These are phyloP conservation scores for Dromococcyx pavoninus DNA, from an alignment of 2,797 vertebrate genomes.

Conservation along the genomic window DNA sequence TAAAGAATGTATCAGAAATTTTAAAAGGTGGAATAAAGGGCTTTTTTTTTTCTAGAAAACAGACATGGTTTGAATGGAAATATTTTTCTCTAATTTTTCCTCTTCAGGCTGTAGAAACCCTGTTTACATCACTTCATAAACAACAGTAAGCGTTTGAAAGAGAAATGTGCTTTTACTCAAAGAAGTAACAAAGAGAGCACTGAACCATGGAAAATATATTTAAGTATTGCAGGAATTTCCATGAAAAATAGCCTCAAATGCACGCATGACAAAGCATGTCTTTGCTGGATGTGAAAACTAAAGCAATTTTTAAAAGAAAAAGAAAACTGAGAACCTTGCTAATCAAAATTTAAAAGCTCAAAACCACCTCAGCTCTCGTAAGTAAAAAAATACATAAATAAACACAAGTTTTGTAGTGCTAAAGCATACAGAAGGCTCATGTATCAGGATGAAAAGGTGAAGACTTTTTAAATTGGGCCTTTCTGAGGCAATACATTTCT, in stretches of 20 bases:
- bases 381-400: background rate
- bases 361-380: rapidly evolving
- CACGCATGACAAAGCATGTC: background rate
- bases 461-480: slow-evolving; percentile 7
- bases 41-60: background rate
- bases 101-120: background rate
- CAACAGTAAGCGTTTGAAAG: background rate
- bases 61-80: background rate
- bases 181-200: background rate
- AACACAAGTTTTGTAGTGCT: background rate
- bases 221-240: background rate
- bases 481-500: slow-evolving; percentile 19
- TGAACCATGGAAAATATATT: background rate
- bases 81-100: background rate
- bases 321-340: background rate
- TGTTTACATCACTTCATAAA: background rate
- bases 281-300: background rate
- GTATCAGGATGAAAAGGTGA: slow-evolving; percentile 6
- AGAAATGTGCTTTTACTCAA: background rate
- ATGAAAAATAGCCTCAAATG: background rate
- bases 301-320: background rate
- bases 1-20: background rate
- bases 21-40: background rate
- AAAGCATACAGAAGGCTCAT: background rate
- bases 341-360: background rate